phyloP scores from a whole-genome alignment of 2,113 vertebrate species.

The Vulpes vulpes region DNA sequence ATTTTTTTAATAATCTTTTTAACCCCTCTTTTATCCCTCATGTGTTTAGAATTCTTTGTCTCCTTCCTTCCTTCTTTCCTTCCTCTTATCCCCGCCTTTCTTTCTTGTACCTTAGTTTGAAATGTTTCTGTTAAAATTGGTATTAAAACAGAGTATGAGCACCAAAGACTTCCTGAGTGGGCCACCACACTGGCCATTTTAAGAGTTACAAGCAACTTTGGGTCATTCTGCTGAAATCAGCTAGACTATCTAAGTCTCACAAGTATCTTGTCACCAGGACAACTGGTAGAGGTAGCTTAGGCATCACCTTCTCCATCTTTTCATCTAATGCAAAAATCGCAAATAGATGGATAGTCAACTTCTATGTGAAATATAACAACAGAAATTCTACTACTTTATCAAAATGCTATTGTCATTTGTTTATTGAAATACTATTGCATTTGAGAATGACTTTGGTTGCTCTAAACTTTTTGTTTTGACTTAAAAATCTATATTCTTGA shows the following conservation, averaged over 20 bases:
- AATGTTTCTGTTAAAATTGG: not conserved
- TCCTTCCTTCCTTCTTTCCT: too few species aligned
- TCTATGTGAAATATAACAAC: not conserved
- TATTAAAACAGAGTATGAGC: not conserved
- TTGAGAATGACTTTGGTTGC: not conserved
- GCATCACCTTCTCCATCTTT: not conserved
- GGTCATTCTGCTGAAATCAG: not conserved
- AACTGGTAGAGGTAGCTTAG: not conserved
- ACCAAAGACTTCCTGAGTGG: not conserved
- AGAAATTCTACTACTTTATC: not conserved
- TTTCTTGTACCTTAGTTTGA: not conserved
- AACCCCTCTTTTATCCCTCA: not conserved
- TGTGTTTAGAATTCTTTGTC: not conserved
- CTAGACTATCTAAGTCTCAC: not conserved
- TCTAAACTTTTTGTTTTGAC: not conserved
- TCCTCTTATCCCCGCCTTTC: not conserved
- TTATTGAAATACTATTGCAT: not conserved
- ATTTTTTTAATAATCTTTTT: not conserved
- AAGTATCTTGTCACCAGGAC: not conserved
- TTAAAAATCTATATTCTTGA: constrained; percentile 1
- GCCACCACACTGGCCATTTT: not conserved
- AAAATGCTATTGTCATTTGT: not conserved
- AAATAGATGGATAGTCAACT: not conserved
- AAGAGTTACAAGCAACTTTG: not conserved
- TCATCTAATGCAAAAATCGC: not conserved